Percentiles rank a stretch among this genome's conserved stretches.
Evolutionary conservation across 2,888 invertebrate genomes (phyloP).

Genomic region (Penaeus monodon): DNA sequence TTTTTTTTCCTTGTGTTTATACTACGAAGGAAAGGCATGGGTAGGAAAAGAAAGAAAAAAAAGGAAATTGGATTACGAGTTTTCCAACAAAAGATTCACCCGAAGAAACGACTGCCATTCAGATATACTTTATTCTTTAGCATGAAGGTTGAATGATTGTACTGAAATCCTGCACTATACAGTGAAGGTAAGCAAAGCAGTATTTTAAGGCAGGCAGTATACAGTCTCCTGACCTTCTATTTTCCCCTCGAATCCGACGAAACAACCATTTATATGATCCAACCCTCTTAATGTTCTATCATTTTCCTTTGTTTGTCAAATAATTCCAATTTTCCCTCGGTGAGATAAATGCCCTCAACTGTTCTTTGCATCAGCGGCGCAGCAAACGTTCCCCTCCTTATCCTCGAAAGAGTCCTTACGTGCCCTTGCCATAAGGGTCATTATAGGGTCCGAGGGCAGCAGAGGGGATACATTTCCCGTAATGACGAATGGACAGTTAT

Average conservation of each 20-base stretch:
- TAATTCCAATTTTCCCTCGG: slow-evolving; percentile 59
- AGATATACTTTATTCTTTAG: too few relatives aligned
- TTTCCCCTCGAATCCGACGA: slow-evolving; percentile 36
- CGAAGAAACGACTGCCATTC: too few relatives aligned
- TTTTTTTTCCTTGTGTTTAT: too few relatives aligned
- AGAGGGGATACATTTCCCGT: slow-evolving; percentile 30
- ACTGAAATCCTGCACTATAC: too few relatives aligned
- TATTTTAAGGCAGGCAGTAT: too few relatives aligned
- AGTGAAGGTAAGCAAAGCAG: too few relatives aligned
- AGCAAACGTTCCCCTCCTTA: slow-evolving; percentile 11
- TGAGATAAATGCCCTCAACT: slow-evolving; percentile 57
- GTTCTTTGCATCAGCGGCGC: slow-evolving; percentile 7
- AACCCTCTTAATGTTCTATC: slow-evolving; percentile 59
- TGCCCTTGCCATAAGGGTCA: slow-evolving; percentile 7
- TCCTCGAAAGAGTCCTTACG: slow-evolving; percentile 5
- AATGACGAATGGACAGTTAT: slow-evolving; percentile 57
- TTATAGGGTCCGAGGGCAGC: not conserved
- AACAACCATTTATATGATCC: slow-evolving; percentile 60
- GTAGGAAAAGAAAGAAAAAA: too few relatives aligned
- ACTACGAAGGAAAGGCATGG: too few relatives aligned
- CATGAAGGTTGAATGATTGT: too few relatives aligned
- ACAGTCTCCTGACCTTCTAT: slow-evolving; percentile 1
- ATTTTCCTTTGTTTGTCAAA: slow-evolving; percentile 60
- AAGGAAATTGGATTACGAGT: too few relatives aligned
- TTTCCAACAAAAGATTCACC: too few relatives aligned